phyloP scores from a whole-genome alignment of 2,113 vertebrate genomes.

The Pimephales promelas region DNA sequence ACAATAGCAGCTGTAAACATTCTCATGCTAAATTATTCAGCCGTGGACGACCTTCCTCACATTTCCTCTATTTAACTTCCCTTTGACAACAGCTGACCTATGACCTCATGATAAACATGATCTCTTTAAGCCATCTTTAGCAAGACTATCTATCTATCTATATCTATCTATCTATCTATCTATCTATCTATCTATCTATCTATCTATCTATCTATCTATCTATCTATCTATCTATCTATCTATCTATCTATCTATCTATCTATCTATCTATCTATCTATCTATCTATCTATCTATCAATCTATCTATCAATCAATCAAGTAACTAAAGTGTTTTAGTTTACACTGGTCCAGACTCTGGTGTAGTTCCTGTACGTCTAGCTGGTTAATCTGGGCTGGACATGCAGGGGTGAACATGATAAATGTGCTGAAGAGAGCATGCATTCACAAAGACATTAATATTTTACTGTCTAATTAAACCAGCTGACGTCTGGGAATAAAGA shows the following conservation, averaged over 20 bases:
- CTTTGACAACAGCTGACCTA: neutral
- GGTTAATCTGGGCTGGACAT: conserved; percentile 47
- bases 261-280: too few relatives aligned
- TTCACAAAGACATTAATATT: conserved; percentile 68
- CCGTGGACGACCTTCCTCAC: neutral
- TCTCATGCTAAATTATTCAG: conserved; percentile 23
- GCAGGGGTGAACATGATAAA: conserved; percentile 52
- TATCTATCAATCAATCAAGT: too few relatives aligned
- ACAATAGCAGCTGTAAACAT: neutral
- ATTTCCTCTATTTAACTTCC: conserved; percentile 12
- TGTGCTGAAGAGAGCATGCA: conserved; percentile 24
- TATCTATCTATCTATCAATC: too few relatives aligned
- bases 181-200: too few relatives aligned
- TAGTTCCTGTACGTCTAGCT: conserved; percentile 23
- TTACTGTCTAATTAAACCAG: conserved; percentile 71
- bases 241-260: too few relatives aligned
- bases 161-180: too few relatives aligned
- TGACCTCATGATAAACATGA: neutral
- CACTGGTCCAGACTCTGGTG: neutral
- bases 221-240: too few relatives aligned
- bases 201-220: too few relatives aligned
- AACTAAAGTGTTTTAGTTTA: too few relatives aligned
- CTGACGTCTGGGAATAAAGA: conserved; percentile 65
- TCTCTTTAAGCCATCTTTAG: neutral
- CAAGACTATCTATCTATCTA: too few relatives aligned